Conservation (phyloP, 2,888 invertebrate genomes). For the Drosophila acutilabella region DNA sequence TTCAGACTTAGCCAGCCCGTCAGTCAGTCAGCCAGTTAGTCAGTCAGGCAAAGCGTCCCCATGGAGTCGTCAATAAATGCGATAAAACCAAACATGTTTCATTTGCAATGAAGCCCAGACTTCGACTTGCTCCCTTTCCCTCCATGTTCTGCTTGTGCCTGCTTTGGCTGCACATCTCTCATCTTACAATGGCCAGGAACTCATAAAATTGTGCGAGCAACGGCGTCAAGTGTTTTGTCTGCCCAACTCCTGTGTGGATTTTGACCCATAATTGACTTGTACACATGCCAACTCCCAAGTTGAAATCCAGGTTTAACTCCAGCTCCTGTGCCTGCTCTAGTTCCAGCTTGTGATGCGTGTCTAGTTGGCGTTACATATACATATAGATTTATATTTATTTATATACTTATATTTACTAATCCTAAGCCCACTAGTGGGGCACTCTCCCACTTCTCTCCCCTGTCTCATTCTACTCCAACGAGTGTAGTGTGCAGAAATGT, state of each 20-base stretch:
- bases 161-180: slow-evolving; percentile 50
- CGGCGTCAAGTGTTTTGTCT: slow-evolving; percentile 46
- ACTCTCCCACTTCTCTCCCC: not conserved
- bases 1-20: not conserved
- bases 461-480: not conserved
- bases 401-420: slow-evolving; percentile 49
- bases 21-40: slow-evolving; percentile 7
- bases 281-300: slow-evolving; percentile 71
- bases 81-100: slow-evolving; percentile 81
- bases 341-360: slow-evolving; percentile 52
- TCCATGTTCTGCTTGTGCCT: not conserved
- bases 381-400: slow-evolving; percentile 27
- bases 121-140: slow-evolving; percentile 6
- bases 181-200: slow-evolving; percentile 41
- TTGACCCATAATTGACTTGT: slow-evolving; percentile 81
- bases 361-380: slow-evolving; percentile 56
- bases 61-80: slow-evolving; percentile 80
- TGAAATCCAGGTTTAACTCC: slow-evolving; percentile 6
- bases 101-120: slow-evolving; percentile 62
- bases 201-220: slow-evolving; percentile 56
- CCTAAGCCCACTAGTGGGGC: slow-evolving; percentile 37
- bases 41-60: slow-evolving; percentile 70
- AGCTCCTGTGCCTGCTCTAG: slow-evolving; percentile 14
- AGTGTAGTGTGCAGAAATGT: slow-evolving; percentile 39
- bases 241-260: slow-evolving; percentile 72